phyloP scores from a whole-genome alignment of 1,140 invertebrate genomes.

The Meteorus sp. region DNA sequence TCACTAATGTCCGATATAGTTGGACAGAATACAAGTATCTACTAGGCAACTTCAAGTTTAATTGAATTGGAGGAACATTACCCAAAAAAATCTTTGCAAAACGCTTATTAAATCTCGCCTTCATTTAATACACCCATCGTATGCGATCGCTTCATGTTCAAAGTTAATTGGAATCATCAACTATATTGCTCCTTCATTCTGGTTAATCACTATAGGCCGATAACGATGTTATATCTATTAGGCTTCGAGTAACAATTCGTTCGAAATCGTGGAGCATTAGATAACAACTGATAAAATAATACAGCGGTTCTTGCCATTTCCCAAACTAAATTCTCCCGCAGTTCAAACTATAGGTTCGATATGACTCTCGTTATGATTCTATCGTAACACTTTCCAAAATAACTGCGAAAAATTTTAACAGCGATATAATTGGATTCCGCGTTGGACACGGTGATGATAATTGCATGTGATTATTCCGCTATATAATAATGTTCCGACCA shows the following conservation, averaged over 20 bases:
- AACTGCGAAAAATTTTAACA: not conserved
- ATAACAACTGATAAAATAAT: too few relatives aligned
- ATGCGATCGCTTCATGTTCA: constrained; percentile 10
- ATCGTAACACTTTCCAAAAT: not conserved
- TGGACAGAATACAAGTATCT: too few relatives aligned
- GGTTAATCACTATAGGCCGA: constrained; percentile 11
- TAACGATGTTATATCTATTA: not conserved
- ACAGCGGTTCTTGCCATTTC: too few relatives aligned
- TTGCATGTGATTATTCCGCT: not conserved
- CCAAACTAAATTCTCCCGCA: too few relatives aligned
- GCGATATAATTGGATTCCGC: not conserved
- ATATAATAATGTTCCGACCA: not conserved
- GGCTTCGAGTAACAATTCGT: not conserved
- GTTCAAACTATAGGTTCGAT: too few relatives aligned
- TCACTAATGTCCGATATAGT: not conserved
- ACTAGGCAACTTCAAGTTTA: too few relatives aligned
- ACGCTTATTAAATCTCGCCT: too few relatives aligned
- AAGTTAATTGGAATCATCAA: constrained; percentile 6
- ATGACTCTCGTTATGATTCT: not conserved
- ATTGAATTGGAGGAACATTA: too few relatives aligned
- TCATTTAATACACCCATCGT: constrained; percentile 6
- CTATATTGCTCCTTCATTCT: not conserved
- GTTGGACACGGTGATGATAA: not conserved
- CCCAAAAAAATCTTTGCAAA: too few relatives aligned
- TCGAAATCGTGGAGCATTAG: not conserved